Conservation (phyloP, 2,888 invertebrate genomes). For the Drosophila greeni region DNA sequence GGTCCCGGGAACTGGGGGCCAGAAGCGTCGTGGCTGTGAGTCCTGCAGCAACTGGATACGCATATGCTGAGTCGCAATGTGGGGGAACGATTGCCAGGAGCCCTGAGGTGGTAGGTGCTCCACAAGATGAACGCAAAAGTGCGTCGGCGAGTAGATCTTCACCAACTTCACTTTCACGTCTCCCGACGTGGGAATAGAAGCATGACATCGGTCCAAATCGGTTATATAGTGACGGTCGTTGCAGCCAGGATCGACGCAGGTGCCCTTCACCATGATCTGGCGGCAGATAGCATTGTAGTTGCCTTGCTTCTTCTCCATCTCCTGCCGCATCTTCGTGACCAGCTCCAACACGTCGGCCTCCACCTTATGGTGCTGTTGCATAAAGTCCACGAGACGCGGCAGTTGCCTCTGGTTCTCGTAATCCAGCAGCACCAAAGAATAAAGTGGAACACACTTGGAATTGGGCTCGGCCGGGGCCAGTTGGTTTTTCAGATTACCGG, state of each 20-base stretch:
- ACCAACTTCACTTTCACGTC: conserved; percentile 50
- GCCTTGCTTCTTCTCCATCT: conserved; percentile 19
- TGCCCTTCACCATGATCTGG: conserved; percentile 41
- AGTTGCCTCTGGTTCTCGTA: conserved; percentile 47
- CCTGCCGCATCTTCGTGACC: conserved; percentile 34
- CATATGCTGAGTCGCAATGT: conserved; percentile 18
- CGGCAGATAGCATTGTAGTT: conserved; percentile 25
- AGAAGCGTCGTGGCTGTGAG: conserved; percentile 19
- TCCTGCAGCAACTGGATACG: conserved; percentile 31
- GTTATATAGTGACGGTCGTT: conserved; percentile 41
- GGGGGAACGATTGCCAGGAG: conserved; percentile 25
- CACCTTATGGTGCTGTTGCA: conserved; percentile 49
- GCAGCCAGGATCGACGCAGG: conserved; percentile 36
- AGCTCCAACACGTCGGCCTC: conserved; percentile 37
- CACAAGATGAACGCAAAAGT: conserved; percentile 54
- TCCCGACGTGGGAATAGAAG: conserved; percentile 33
- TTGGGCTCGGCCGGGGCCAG: too few species aligned
- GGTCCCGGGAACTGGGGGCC: conserved; percentile 49
- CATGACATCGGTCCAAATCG: conserved; percentile 26
- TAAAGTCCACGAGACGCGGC: conserved; percentile 55
- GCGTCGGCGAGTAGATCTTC: conserved; percentile 45
- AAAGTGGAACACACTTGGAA: neutral
- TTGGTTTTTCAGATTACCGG: conserved; percentile 41
- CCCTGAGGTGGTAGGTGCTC: conserved; percentile 45
- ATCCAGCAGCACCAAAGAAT: conserved; percentile 47